These are phyloP conservation scores for Triplophysa yarkandensis DNA, from an alignment of 2,797 vertebrate genomes.

Conservation along the genomic window DNA sequence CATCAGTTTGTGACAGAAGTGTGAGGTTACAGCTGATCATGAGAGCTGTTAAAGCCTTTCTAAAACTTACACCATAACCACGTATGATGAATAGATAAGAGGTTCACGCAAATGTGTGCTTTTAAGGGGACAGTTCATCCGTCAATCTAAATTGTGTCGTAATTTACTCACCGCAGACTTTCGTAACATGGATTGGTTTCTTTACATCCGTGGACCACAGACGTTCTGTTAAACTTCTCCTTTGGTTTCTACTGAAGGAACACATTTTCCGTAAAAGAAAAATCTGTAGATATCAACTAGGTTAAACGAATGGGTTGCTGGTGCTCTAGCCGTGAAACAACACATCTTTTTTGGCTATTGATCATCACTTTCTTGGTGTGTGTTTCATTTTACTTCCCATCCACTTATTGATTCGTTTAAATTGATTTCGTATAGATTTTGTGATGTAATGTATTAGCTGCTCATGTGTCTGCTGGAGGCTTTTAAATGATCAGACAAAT, in stretches of 20 bases:
- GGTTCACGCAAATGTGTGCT: not conserved
- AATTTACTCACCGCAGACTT: not conserved
- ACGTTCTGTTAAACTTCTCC: not conserved
- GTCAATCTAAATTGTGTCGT: not conserved
- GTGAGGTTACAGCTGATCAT: conserved; percentile 35
- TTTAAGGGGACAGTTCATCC: not conserved
- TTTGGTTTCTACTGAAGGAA: not conserved
- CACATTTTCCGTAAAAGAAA: not conserved
- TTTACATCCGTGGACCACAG: not conserved
- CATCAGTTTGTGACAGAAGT: conserved; percentile 47
- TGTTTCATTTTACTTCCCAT: conserved; percentile 73
- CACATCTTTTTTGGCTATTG: conserved; percentile 55
- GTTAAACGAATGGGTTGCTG: not conserved
- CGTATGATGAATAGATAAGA: not conserved
- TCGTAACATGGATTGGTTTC: not conserved
- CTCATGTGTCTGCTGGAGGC: conserved; percentile 72
- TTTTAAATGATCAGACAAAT: conserved; percentile 76
- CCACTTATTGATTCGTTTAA: conserved; percentile 76
- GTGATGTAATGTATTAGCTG: conserved; percentile 75
- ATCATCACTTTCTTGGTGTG: conserved; percentile 67
- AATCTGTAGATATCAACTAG: not conserved
- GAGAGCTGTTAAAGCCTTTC: conserved; percentile 24
- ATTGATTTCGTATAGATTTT: conserved; percentile 75
- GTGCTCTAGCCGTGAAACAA: conserved; percentile 55
- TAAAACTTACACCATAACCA: not conserved